phyloP scores from a whole-genome alignment of 2,888 invertebrate genomes.

The Deilephila porcellus region DNA sequence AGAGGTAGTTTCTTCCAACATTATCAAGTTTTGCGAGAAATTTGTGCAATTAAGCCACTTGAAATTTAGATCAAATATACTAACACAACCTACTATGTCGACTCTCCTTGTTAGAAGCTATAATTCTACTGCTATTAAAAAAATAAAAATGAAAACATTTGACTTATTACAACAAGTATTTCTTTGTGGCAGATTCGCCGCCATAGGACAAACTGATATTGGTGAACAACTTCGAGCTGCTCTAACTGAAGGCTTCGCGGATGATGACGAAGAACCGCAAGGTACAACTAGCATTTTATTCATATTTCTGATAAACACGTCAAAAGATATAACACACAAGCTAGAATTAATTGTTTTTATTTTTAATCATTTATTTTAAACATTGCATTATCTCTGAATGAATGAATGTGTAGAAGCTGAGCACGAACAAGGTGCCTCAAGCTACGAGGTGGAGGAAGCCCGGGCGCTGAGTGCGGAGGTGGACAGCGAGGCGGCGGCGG shows the following conservation, averaged over 20 bases:
- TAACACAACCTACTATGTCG: no score
- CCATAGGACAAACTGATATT: constrained; percentile 76
- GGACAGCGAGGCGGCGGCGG: constrained; percentile 49
- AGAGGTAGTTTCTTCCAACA: constrained; percentile 53
- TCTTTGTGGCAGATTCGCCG: constrained; percentile 63
- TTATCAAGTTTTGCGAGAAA: neutral
- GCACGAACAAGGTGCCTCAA: neutral
- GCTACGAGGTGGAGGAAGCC: constrained; percentile 25
- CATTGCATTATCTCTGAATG: no score
- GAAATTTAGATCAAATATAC: no score
- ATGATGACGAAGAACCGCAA: constrained; percentile 57
- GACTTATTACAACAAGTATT: neutral
- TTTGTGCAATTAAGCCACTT: no score
- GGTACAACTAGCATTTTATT: constrained; percentile 46
- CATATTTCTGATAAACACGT: neutral
- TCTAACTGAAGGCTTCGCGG: constrained; percentile 62
- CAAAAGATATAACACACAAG: no score
- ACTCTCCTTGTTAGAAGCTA: no score
- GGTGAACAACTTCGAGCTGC: constrained; percentile 76
- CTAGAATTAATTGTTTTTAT: no score
- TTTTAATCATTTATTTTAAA: no score
- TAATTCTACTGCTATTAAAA: no score
- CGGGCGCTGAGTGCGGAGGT: constrained; percentile 37
- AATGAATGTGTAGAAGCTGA: no score
- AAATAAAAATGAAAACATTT: neutral